phyloP scores from a whole-genome alignment of 2,888 invertebrate genomes.

The Cantharis nigra region DNA sequence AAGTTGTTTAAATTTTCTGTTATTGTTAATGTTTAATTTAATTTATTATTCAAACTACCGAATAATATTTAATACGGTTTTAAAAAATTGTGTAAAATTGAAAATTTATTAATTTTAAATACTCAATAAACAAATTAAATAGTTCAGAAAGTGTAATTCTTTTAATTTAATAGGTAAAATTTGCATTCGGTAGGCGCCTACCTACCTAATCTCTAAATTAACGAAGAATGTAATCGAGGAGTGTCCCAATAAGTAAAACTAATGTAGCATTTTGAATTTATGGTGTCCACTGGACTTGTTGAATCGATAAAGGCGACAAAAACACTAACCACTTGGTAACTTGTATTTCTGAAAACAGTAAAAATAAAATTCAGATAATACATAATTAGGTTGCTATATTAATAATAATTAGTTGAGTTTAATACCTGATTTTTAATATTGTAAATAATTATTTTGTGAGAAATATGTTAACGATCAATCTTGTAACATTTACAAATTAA shows the following conservation, averaged over 20 bases:
- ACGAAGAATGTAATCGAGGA: constrained; percentile 34
- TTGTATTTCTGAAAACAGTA: not conserved
- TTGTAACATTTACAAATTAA: constrained; percentile 25
- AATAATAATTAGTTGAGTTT: constrained; percentile 2
- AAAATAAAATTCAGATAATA: not conserved
- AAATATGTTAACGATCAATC: constrained; percentile 24
- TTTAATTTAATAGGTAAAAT: not conserved
- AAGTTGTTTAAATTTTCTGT: not conserved
- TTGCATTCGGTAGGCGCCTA: not conserved
- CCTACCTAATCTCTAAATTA: not conserved
- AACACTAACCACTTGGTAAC: constrained; percentile 23
- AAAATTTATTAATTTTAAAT: not conserved
- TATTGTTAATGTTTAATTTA: not conserved
- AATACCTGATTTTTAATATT: not conserved
- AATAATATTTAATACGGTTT: not conserved
- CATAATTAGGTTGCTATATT: not conserved
- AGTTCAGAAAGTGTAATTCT: not conserved
- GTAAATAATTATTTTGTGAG: not conserved
- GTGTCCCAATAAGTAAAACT: constrained; percentile 43
- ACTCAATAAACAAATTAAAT: not conserved
- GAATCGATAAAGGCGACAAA: constrained; percentile 50
- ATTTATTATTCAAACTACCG: not conserved
- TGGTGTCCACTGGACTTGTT: constrained; percentile 49
- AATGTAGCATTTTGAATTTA: constrained; percentile 51
- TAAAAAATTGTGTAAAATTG: not conserved